Evolutionary conservation across 2,113 vertebrate species (phyloP).

Genomic region (Erythrocebus patas): DNA sequence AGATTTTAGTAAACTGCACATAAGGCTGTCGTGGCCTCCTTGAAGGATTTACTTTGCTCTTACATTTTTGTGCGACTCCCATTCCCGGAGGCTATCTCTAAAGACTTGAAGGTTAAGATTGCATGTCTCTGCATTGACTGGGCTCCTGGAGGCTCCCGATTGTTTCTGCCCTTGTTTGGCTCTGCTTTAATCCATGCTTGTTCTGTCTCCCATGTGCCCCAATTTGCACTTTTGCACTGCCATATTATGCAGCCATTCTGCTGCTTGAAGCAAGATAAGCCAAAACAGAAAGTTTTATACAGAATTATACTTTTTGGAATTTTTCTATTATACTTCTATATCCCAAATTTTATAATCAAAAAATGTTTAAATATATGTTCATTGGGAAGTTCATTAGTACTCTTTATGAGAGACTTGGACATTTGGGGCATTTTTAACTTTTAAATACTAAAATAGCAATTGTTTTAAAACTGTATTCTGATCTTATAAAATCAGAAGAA

Average conservation of each 20-base stretch:
- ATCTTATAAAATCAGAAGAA: neutral
- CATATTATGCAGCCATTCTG: neutral
- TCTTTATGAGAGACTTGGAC: neutral
- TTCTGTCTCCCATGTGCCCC: neutral
- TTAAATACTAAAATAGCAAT: neutral
- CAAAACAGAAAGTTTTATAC: neutral
- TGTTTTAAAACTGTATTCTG: neutral
- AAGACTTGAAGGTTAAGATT: neutral
- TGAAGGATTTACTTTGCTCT: neutral
- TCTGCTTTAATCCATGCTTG: neutral
- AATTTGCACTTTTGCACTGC: neutral
- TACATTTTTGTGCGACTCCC: neutral
- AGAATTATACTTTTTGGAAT: neutral
- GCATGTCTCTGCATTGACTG: fast-evolving
- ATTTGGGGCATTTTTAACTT: neutral
- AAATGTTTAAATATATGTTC: neutral
- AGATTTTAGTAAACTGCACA: neutral
- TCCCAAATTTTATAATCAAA: neutral
- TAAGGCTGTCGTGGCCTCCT: neutral
- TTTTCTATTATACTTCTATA: neutral
- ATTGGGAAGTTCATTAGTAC: neutral
- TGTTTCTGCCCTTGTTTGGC: neutral
- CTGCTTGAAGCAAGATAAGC: neutral
- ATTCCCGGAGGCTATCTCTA: neutral
- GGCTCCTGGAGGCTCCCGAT: neutral